phyloP scores from a whole-genome alignment of 2,797 vertebrate genomes.

The Chelon labrosus region DNA sequence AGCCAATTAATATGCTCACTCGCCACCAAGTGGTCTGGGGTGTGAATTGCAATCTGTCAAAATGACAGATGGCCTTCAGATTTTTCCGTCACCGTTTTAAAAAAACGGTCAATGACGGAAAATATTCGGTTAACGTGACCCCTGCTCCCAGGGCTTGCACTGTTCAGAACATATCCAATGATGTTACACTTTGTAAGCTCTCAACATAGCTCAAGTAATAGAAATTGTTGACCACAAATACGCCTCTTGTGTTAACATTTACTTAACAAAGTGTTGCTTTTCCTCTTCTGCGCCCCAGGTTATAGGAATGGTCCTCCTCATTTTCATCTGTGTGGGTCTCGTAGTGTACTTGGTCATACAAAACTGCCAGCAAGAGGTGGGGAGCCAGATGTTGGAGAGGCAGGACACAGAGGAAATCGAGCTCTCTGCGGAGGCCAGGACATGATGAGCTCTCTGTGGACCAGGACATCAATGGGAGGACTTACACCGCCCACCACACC shows the following conservation, averaged over 20 bases:
- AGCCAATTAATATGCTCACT: no score
- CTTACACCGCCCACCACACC: slow-evolving; percentile 44
- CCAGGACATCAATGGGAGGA: slow-evolving; percentile 76
- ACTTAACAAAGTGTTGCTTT: slow-evolving; percentile 45
- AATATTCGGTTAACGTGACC: no score
- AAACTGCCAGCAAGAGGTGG: slow-evolving; percentile 80
- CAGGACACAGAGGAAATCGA: slow-evolving; percentile 80
- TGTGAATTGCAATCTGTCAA: no score
- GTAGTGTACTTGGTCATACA: slow-evolving; percentile 84
- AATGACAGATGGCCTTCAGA: no score
- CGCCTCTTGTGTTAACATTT: slow-evolving; percentile 7
- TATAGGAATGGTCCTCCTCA: slow-evolving; percentile 85
- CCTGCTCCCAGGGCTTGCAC: not conserved
- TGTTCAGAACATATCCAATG: not conserved
- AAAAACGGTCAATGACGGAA: no score
- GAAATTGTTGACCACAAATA: slow-evolving; percentile 1
- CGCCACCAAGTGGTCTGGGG: no score
- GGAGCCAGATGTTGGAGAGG: no score
- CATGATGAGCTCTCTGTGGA: slow-evolving; percentile 79
- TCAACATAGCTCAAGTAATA: slow-evolving; percentile 4
- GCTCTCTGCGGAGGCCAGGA: slow-evolving; percentile 81
- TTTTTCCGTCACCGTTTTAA: no score
- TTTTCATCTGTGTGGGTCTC: slow-evolving; percentile 86
- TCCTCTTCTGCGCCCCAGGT: slow-evolving; percentile 70
- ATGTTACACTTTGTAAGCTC: not conserved